These are phyloP conservation scores for Diplogasteroides magnus DNA, from an alignment of 1,140 invertebrate genomes.

Conservation along the genomic window DNA sequence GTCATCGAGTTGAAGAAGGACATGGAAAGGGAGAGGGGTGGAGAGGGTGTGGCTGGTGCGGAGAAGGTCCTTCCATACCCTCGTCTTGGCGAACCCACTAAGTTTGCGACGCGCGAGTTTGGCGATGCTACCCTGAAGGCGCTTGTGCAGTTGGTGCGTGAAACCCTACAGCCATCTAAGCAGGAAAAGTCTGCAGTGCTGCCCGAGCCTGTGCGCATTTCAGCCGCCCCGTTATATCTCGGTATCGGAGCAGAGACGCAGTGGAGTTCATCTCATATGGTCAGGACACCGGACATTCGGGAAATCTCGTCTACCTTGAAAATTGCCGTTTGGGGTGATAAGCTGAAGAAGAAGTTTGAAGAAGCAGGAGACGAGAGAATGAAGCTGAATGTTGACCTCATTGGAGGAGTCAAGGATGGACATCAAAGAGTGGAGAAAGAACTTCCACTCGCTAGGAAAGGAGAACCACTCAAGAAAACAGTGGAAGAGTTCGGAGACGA, in stretches of 20 bases:
- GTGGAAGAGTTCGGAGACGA: conserved; percentile 44
- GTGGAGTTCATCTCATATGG: conserved; percentile 7
- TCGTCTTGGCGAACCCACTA: conserved; percentile 9
- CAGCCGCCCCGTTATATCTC: conserved; percentile 25
- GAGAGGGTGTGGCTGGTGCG: neutral
- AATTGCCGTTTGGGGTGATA: conserved; percentile 4
- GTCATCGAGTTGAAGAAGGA: no score
- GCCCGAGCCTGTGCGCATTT: conserved; percentile 24
- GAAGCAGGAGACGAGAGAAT: conserved; percentile 34
- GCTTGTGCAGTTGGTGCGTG: conserved; percentile 28
- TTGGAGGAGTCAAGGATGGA: conserved; percentile 12
- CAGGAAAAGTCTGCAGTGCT: conserved; percentile 20
- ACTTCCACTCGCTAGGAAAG: conserved; percentile 15
- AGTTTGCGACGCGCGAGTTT: conserved; percentile 17
- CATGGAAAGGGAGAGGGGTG: neutral
- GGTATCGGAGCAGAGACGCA: conserved; percentile 6
- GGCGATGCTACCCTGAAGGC: conserved; percentile 26
- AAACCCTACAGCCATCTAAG: conserved; percentile 17
- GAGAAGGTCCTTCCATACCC: neutral
- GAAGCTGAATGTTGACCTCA: conserved; percentile 28
- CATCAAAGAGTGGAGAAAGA: conserved; percentile 4
- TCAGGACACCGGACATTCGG: conserved; percentile 5
- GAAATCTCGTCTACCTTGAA: conserved; percentile 4
- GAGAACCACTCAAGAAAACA: conserved; percentile 17
- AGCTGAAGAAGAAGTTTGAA: conserved; percentile 12